These are phyloP conservation scores for Gymnopithys bicolor DNA, from an alignment of 2,797 vertebrate genomes.

Conservation along the genomic window DNA sequence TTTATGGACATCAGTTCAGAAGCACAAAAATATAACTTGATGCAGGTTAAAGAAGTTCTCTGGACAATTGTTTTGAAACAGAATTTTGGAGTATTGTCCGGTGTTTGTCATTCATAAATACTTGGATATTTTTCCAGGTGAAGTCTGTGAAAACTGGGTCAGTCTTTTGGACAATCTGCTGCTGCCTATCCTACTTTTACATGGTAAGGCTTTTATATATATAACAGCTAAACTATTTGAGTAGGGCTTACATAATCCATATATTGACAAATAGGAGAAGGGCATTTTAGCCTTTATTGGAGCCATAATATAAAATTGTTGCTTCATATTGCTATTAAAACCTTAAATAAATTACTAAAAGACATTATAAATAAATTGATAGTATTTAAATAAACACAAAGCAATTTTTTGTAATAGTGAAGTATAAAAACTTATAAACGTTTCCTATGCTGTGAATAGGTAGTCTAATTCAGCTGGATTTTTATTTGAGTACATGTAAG, in stretches of 20 bases:
- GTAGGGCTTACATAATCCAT: background rate
- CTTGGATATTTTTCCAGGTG: slow-evolving; percentile 81
- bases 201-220: slow-evolving; percentile 85
- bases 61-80: background rate
- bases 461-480: background rate
- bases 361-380: background rate
- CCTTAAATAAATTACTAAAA: background rate
- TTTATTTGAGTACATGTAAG: background rate
- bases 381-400: background rate
- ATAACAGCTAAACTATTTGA: background rate
- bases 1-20: background rate
- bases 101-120: background rate
- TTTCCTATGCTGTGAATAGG: background rate
- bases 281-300: background rate
- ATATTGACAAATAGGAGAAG: background rate
- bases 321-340: background rate
- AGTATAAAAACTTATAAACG: background rate
- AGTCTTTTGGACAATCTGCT: slow-evolving; percentile 97
- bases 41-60: background rate
- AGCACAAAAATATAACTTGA: background rate
- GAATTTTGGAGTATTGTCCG: background rate
- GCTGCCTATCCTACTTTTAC: slow-evolving; percentile 97
- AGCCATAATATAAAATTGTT: background rate
- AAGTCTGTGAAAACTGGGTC: slow-evolving; percentile 98
- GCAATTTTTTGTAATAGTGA: background rate